Conservation (phyloP, 2,888 invertebrate genomes). For the Mesodorylaimus sp. region DNA sequence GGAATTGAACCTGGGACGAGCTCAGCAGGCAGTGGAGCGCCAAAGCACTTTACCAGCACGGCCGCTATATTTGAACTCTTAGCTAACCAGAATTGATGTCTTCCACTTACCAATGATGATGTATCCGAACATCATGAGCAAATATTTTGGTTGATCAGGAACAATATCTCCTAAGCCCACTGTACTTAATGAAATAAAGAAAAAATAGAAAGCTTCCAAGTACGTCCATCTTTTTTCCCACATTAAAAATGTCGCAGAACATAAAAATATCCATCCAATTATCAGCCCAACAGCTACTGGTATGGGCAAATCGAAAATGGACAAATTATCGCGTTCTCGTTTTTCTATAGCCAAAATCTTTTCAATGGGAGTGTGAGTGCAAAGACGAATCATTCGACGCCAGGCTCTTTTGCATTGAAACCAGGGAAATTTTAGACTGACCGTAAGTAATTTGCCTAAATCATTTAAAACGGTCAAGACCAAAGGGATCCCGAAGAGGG, state of each 20-base stretch:
- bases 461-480: slow-evolving; percentile 2
- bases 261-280: slow-evolving; percentile 62
- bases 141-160: slow-evolving; percentile 51
- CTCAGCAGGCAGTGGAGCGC: no score
- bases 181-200: slow-evolving; percentile 61
- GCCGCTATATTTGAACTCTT: no score
- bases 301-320: slow-evolving; percentile 64
- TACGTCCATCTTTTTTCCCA: slow-evolving; percentile 56
- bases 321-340: slow-evolving; percentile 11
- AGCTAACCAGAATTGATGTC: no score
- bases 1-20: no score
- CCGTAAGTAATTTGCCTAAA: slow-evolving; percentile 19
- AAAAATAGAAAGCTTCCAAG: slow-evolving; percentile 81
- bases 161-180: slow-evolving; percentile 21
- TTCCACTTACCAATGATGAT: slow-evolving; percentile 77
- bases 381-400: not conserved
- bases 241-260: slow-evolving; percentile 32
- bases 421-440: slow-evolving; percentile 22
- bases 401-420: slow-evolving; percentile 19
- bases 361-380: slow-evolving; percentile 11
- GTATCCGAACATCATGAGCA: slow-evolving; percentile 78
- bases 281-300: slow-evolving; percentile 65
- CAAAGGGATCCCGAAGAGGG: slow-evolving; percentile 7
- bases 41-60: no score
- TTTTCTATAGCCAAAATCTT: slow-evolving; percentile 16